Base-by-base conservation (phyloP, 1,140 invertebrate genomes). In the Bathynomus jamesi region DNA sequence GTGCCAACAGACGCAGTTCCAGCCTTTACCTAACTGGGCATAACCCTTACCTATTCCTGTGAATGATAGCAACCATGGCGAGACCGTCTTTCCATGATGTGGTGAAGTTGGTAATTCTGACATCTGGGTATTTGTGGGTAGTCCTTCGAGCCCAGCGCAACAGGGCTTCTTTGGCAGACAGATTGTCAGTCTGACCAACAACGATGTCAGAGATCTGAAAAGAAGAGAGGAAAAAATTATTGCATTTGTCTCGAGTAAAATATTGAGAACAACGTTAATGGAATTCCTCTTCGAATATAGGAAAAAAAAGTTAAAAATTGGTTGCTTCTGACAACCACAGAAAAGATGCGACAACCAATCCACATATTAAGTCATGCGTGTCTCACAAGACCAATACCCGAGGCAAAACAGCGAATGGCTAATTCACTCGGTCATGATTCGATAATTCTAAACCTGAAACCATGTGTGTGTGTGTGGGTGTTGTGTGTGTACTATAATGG, bases 31-130 rank as follows among this genome's bases (percentile, higher is more conserved):
- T n/a, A n/a, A n/a, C n/a, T n/a, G n/a, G n/a, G n/a, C n/a, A n/a
- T n/a, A n/a, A n/a, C n/a, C 10, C 31, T 63, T 79, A 87, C 87
- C 87, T 91, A 86, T 99, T 98, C 83, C 96, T 89, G 84, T 99
- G 96, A 76, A 99, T 90, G 81, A 99, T 92, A 70, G 96, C 96
- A 82, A 96, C 96, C 87, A 99, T 99, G 71, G 97, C 97, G 75
- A 98, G 86, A 28, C 98, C 98, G 84, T 99, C 96, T 68, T 93
- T 86, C 98, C 98, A 99, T 28, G 94, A 97, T 11, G 87, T 89
- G 17, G 95, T 95, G 85, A 99, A 99, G 84, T 99, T 95, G 71
- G 87, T 87, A 28, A 99, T 93, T 71, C 91, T 88, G 32, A 99
- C 96, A 53, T 94, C 94, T 0, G 97, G 96, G 84, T 99, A 99